Evolutionary conservation across 2,888 invertebrate genomes (phyloP), one percentile per base, ranked within the genome.

Genomic region (Catocala fraxini): DNA sequence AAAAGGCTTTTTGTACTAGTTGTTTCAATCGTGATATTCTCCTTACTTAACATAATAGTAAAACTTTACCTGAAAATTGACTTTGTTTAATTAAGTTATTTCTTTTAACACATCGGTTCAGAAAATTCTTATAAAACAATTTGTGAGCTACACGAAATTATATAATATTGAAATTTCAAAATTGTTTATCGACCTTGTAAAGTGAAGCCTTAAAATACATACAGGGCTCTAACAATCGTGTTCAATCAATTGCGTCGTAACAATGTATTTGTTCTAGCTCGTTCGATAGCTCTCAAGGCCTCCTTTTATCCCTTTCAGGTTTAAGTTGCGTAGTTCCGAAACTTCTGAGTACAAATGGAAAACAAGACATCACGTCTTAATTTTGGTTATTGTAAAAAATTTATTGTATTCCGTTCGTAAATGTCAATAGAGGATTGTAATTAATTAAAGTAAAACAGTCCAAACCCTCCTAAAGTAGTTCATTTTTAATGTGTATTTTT

Each of bases 281-380:
- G n/a, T 39, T 49, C 9, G 49, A 53, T 49, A 60, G 45, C 52
- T 59, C 52, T 49, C 63, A 64, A 67, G 65, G 65, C 25, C 13
- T 49, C 51, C 57, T 59, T 67, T 67, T 59, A 71, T 59, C 58
- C 63, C 52, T 62, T 56, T 71, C 54, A 34, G 43, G 51, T 54
- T 42, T 13, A 63, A 73, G 57, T 65, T 65, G 10, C 35, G 59
- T 46, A 57, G 60, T 60, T 62, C 43, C 33, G 15, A 65, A 71
- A 74, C 59, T 68, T 73, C 51, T n/a, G 43, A 52, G 46, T 59
- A 65, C 62, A 65, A 71, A 57, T 65, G 49, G 62, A 63, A 59
- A 51, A 64, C 42, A 53, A 7, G 5, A 25, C 25, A 25, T 25
- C 25, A 25, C 25, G 25, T 25, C 25, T 25, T 25, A 4, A 25